phyloP scores from a whole-genome alignment of 2,888 invertebrate species.

The Selenia dentaria region DNA sequence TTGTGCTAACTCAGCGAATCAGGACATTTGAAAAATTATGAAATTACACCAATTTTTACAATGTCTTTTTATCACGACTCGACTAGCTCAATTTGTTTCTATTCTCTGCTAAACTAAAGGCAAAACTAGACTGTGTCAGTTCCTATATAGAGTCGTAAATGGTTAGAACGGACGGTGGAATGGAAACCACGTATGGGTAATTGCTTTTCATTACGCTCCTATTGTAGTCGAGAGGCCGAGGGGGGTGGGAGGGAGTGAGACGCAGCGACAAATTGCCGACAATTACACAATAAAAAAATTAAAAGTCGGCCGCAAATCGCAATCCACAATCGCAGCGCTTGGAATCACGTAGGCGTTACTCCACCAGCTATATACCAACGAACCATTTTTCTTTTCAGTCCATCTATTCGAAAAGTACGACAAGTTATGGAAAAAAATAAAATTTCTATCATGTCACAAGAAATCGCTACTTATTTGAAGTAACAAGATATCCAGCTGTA shows the following conservation, averaged over 20 bases:
- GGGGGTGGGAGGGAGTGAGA: constrained; percentile 30
- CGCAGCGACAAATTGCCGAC: constrained; percentile 64
- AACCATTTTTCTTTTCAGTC: too few species aligned
- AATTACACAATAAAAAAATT: constrained; percentile 81
- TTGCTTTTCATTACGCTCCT: constrained; percentile 80
- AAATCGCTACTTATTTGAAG: too few species aligned
- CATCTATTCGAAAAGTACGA: too few species aligned
- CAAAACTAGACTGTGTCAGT: constrained; percentile 38
- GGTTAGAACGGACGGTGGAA: constrained; percentile 37
- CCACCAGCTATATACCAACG: too few species aligned
- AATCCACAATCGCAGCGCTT: constrained; percentile 22
- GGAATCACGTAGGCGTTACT: constrained; percentile 13
- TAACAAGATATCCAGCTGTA: too few species aligned
- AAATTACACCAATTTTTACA: constrained; percentile 80
- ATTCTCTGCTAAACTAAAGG: constrained; percentile 52
- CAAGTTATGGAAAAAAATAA: too few species aligned
- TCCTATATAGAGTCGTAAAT: constrained; percentile 41
- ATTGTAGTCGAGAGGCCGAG: constrained; percentile 64
- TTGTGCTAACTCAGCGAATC: constrained; percentile 24
- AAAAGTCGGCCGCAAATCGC: constrained; percentile 55
- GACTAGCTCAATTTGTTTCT: constrained; percentile 77
- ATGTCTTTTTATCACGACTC: constrained; percentile 78
- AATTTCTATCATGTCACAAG: too few species aligned
- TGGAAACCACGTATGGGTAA: constrained; percentile 81
- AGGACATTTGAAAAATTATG: constrained; percentile 66